Evolutionary conservation across 2,797 vertebrate species (phyloP), one percentile per base, ranked within the genome.

Genomic region (Oophaga sylvatica): DNA sequence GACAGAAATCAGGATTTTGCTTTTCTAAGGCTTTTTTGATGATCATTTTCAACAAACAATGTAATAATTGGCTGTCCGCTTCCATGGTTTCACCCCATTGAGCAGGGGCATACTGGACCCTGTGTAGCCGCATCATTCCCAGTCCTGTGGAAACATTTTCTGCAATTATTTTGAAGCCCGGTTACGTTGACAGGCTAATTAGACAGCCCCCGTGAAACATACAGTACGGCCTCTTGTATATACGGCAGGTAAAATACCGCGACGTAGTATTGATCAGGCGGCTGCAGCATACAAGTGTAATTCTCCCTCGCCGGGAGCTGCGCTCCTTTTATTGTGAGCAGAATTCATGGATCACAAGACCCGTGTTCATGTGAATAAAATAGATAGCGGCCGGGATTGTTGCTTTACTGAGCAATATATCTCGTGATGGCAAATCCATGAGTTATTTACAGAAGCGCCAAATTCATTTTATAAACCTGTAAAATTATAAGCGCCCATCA

Each of bases 171-270:
- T 20, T 73, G 53, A n/a, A 41, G 20, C 82, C 26, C 8, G 17
- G 57, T 75, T 26, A 62, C n/a, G 35, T 5, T 84, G 82, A 76
- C 83, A 84, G 57, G 59, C 71, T 84, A 48, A 84, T 84, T 76
- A 65, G 83, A 77, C 29, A 53, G 11, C 83, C 13, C 26, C 59
- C 62, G 17, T 48, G 59, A 20, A 63, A 84, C 45, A 20, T 77
- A 48, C 59, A 62, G 59, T 19, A 2, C 22, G 4, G 71, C 71
- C 22, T 41, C 70, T 15, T 6, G 31, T 48, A 77, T 77, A 84
- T 26, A 84, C 59, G 53, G 11, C 71, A 84, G 82, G 81, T 71
- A 53, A 70, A 22, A n/a, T 31, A 11, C 45, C 29, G 80, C 41
- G 19, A 17, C 70, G 26, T 9, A 59, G 19, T 73, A 75, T 73